These are phyloP conservation scores for Gymnoscopelus braueri DNA, from an alignment of 2,797 vertebrate genomes.

Conservation along the genomic window DNA sequence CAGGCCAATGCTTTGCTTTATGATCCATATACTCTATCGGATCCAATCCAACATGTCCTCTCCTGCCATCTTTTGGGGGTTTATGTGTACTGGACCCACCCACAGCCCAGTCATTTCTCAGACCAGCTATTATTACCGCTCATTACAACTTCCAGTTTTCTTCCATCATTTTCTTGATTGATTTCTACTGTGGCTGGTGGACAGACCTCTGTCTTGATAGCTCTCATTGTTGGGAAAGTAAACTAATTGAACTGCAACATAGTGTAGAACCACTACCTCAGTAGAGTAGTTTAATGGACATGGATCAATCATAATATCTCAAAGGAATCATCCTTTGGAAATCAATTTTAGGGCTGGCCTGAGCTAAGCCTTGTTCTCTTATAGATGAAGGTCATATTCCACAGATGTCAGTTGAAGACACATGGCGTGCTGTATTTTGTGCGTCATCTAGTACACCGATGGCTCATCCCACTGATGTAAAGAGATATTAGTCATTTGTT, in stretches of 20 bases:
- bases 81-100: background rate
- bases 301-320: background rate
- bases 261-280: background rate
- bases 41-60: background rate
- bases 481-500: background rate
- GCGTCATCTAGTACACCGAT: background rate
- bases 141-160: too few relatives aligned
- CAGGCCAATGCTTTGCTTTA: too few relatives aligned
- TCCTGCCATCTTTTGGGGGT: slow-evolving; percentile 4
- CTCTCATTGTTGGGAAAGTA: background rate
- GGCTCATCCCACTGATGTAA: background rate
- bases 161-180: background rate
- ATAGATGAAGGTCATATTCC: background rate
- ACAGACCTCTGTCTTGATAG: background rate
- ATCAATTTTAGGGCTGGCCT: background rate
- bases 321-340: background rate
- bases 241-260: background rate
- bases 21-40: too few relatives aligned
- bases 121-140: background rate
- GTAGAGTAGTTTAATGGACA: background rate
- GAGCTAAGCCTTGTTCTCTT: background rate
- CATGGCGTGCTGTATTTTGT: background rate
- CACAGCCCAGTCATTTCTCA: background rate
- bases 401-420: slow-evolving; percentile 1
- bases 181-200: background rate